Conservation (phyloP, 2,797 vertebrate species). For the Lophotriccus pileatus region DNA sequence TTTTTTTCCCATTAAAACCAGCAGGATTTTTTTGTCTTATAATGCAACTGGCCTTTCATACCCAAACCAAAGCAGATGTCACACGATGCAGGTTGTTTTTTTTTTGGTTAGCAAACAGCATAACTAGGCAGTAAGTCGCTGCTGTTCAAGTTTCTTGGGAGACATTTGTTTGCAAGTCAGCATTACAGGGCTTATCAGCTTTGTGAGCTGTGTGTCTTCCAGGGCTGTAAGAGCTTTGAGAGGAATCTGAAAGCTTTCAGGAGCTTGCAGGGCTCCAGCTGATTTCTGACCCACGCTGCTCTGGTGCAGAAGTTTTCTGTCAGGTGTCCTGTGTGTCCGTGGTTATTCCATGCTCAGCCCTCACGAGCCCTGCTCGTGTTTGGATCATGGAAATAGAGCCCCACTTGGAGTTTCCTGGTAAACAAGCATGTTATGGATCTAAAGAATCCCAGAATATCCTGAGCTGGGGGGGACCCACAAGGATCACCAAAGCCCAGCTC, state of each 20-base stretch:
- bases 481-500: not conserved
- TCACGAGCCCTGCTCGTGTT: fast-evolving
- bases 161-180: not conserved
- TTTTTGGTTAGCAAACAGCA: not conserved
- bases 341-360: fast-evolving
- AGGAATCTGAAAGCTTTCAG: not conserved
- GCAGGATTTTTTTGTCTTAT: not conserved
- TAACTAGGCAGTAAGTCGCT: not conserved
- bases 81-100: not conserved
- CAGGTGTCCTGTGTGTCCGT: fast-evolving
- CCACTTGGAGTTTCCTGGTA: not conserved
- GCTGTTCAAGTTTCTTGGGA: not conserved
- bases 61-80: not conserved
- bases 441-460: not conserved
- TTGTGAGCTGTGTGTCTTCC: not conserved
- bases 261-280: not conserved
- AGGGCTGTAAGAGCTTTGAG: fast-evolving
- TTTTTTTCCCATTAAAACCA: not conserved
- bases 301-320: not conserved
- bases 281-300: fast-evolving
- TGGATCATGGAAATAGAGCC: fast-evolving
- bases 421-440: not conserved
- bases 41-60: not conserved
- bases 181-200: not conserved
- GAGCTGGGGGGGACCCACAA: not conserved